Base-by-base conservation (phyloP, 2,113 vertebrate genomes). In the Montifringilla adamsi region DNA sequence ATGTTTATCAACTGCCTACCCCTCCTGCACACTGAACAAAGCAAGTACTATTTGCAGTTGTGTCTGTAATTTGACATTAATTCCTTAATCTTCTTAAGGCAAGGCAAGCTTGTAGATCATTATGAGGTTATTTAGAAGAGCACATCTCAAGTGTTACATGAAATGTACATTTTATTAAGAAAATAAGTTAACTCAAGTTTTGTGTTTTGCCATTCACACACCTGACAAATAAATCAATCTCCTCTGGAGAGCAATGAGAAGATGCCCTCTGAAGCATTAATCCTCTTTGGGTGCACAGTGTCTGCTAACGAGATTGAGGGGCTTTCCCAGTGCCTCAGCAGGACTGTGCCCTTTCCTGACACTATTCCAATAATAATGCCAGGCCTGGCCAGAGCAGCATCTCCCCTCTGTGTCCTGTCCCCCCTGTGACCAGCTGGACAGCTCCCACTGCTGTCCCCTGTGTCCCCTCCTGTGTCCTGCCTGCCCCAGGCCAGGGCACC, bases 41-140 rank as follows among this genome's bases (percentile, higher is more conserved):
- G 46, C 62, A 83, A 77, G 59, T 78, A 49, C 62, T 68, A 90
- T 90, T 97, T 95, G 91, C 92, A 90, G 84, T 89, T 83, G 93
- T 84, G 82, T 59, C 95, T 94, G 82, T 93, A 94, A 97, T 95
- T 89, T 90, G 91, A 94, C 76, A 89, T 93, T 94, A 95, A 96
- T 96, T 94, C 93, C 87, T 94, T 96, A 96, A 94, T 96, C 95
- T 87, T 74, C 95, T 95, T 96, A 96, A 95, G 41, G 60, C 90
- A 89, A 95, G 87, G 90, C 76, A 92, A 79, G 89, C 85, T 74
- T 79, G 77, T 35, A 84, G 91, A 95, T 89, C 93, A 95, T 87
- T 80, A 84, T 0, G 81, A 64, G 75, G 86, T 91, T 94, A 87
- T 92, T 97, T 33, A 87, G 91, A 59, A 89, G 76, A 75, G 88